Conservation (phyloP, 2,113 vertebrate species). For the Melanerpes formicivorus region DNA sequence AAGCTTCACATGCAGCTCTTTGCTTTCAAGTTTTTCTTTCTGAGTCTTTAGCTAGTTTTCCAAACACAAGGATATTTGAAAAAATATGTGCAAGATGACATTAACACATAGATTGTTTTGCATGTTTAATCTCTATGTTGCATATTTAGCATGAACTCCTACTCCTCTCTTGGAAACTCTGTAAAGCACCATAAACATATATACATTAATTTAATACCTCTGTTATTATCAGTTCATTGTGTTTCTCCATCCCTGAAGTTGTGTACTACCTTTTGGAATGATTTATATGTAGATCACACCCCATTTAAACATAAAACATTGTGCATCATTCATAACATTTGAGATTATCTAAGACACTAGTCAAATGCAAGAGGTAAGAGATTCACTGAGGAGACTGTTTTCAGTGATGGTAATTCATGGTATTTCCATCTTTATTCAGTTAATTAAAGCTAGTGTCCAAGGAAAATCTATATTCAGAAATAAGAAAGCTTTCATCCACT, state of each 20-base stretch:
- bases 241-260: background rate
- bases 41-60: conserved; percentile 84
- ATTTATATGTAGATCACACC: background rate
- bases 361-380: background rate
- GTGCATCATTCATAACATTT: background rate
- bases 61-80: conserved; percentile 16
- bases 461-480: background rate
- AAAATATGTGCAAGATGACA: background rate
- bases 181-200: background rate
- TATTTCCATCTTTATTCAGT: background rate
- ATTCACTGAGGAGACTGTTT: background rate
- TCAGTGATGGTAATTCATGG: background rate
- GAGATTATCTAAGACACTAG: background rate
- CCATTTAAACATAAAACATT: background rate
- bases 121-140: background rate
- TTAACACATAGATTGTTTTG: background rate
- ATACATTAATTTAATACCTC: background rate
- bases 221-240: background rate
- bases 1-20: conserved; percentile 86
- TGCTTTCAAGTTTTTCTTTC: conserved; percentile 87
- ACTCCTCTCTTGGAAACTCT: background rate
- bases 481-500: background rate
- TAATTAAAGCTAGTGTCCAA: background rate
- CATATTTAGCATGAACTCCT: background rate
- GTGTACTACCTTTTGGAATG: background rate